Conservation (phyloP, 2,888 invertebrate species). For the Catotricha subobsoleta region DNA sequence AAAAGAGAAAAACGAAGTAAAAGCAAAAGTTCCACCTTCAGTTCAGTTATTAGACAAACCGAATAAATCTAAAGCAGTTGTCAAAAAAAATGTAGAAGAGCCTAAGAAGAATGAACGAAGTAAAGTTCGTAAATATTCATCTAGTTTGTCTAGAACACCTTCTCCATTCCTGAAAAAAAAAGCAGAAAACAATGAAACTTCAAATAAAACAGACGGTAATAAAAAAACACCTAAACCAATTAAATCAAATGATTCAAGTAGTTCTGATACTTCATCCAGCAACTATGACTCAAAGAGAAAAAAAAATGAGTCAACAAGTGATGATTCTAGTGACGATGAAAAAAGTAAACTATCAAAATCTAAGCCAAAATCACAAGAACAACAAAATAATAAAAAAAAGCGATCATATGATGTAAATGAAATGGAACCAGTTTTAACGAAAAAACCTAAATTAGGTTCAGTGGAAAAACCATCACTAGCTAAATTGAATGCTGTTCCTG, state of each 20-base stretch:
- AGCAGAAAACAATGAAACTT: slow-evolving; percentile 32
- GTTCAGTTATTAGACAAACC: neutral
- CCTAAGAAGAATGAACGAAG: neutral
- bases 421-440: neutral
- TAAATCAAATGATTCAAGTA: no score
- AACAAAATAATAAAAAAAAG: no score
- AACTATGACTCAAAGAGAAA: no score
- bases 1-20: neutral
- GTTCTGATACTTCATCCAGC: no score
- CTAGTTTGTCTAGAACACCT: slow-evolving; percentile 68
- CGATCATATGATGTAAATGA: no score
- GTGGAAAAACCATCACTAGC: no score
- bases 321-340: neutral
- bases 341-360: neutral
- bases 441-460: neutral
- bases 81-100: neutral
- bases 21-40: neutral
- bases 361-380: no score
- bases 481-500: no score
- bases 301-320: no score
- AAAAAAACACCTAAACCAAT: no score
- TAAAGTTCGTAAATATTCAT: slow-evolving; percentile 33
- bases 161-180: slow-evolving; percentile 54
- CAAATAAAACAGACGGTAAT: slow-evolving; percentile 36
- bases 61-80: neutral